phyloP scores from a whole-genome alignment of 2,113 vertebrate genomes.

The Gambusia affinis region DNA sequence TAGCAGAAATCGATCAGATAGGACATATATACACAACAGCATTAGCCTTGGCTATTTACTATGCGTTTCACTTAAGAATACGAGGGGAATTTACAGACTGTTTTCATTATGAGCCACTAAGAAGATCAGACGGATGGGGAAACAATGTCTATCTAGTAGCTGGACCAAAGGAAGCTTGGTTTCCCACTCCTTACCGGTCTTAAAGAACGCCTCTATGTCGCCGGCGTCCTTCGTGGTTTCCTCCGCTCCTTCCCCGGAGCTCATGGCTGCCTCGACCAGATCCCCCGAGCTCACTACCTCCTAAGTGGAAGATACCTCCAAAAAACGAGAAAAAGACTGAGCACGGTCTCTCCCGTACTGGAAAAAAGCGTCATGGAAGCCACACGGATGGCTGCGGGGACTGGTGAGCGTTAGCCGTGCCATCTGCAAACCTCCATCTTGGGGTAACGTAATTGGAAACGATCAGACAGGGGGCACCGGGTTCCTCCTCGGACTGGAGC shows the following conservation, averaged over 20 bases:
- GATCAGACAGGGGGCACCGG: constrained; percentile 76
- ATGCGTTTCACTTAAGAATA: not conserved
- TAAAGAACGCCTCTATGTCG: constrained; percentile 90
- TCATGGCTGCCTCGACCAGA: constrained; percentile 81
- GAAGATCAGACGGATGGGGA: constrained; percentile 36
- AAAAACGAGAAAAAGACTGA: constrained; percentile 53
- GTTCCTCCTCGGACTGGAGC: constrained; percentile 78
- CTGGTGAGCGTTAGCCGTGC: constrained; percentile 58
- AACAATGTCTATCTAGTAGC: constrained; percentile 57
- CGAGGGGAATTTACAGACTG: not conserved
- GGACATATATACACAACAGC: not conserved
- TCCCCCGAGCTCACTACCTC: constrained; percentile 63
- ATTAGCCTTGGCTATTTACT: not conserved
- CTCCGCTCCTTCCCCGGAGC: constrained; percentile 90
- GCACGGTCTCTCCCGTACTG: constrained; percentile 59
- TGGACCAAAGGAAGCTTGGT: constrained; percentile 18
- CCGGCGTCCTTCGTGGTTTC: constrained; percentile 92
- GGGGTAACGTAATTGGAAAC: constrained; percentile 71
- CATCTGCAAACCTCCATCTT: constrained; percentile 83
- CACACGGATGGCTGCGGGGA: constrained; percentile 58
- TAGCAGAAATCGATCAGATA: too few relatives aligned
- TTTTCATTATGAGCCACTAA: constrained; percentile 9
- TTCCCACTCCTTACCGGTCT: constrained; percentile 82
- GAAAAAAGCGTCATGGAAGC: constrained; percentile 62
- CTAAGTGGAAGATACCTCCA: constrained; percentile 42